phyloP scores from a whole-genome alignment of 2,888 invertebrate genomes.

The Dexiosoma caninum region DNA sequence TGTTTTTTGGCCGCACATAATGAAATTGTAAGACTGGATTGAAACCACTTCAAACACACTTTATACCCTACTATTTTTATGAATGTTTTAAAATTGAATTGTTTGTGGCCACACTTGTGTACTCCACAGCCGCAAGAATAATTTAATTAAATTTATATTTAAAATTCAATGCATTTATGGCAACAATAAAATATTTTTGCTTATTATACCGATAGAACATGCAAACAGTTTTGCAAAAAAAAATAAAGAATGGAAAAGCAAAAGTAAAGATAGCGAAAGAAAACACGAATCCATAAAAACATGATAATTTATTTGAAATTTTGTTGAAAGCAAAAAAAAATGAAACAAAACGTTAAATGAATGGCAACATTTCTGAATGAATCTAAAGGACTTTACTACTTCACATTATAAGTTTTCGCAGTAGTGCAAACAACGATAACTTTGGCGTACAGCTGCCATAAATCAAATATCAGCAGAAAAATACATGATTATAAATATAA shows the following conservation, averaged over 20 bases:
- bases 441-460: slow-evolving; percentile 45
- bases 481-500: neutral
- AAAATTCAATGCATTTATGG: neutral
- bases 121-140: neutral
- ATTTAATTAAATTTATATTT: slow-evolving; percentile 28
- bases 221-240: neutral
- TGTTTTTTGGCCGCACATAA: too few species aligned
- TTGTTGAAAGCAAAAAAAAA: neutral
- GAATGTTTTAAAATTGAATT: too few species aligned
- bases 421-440: neutral
- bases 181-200: neutral
- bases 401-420: neutral
- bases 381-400: neutral
- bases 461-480: slow-evolving; percentile 46
- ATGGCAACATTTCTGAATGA: neutral
- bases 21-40: too few species aligned
- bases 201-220: neutral
- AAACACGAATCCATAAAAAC: neutral
- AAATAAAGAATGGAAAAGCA: neutral
- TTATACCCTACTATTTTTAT: too few species aligned
- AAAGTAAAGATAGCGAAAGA: slow-evolving; percentile 15
- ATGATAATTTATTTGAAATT: slow-evolving; percentile 22
- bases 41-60: too few species aligned
- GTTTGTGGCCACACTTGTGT: neutral
- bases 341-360: too few species aligned